These are phyloP conservation scores for Periophthalmus magnuspinnatus DNA, from an alignment of 2,797 vertebrate genomes.

Conservation along the genomic window DNA sequence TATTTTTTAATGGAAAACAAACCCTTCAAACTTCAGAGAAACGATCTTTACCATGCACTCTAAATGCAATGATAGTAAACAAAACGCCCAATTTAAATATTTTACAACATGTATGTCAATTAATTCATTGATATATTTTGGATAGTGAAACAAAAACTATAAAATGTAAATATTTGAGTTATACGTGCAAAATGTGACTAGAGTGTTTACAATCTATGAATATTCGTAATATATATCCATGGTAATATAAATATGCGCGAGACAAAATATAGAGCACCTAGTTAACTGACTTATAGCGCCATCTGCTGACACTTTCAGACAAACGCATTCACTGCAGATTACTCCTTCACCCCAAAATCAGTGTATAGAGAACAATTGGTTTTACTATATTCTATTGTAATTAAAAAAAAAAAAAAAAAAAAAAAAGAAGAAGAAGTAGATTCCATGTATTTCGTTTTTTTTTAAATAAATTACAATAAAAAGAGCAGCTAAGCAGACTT, in stretches of 20 bases:
- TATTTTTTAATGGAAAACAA: neutral
- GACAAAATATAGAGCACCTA: neutral
- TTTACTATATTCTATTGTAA: neutral
- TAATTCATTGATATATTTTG: neutral
- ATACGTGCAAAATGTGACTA: neutral
- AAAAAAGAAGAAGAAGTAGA: no score
- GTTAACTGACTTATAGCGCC: slow-evolving; percentile 18
- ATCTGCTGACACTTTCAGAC: slow-evolving; percentile 37
- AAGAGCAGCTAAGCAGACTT: neutral
- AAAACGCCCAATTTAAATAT: neutral
- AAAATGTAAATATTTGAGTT: neutral
- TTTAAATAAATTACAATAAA: neutral
- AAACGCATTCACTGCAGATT: neutral
- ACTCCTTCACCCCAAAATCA: neutral
- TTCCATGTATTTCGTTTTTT: no score
- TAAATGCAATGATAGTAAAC: neutral
- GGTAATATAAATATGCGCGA: neutral
- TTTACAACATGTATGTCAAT: neutral
- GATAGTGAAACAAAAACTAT: neutral
- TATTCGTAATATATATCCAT: no score
- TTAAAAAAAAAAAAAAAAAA: no score
- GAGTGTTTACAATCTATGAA: no score
- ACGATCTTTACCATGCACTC: neutral
- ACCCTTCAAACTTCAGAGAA: neutral
- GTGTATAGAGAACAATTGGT: neutral